Evolutionary conservation across 2,888 invertebrate species (phyloP).

Genomic region (Blomia tropicalis): DNA sequence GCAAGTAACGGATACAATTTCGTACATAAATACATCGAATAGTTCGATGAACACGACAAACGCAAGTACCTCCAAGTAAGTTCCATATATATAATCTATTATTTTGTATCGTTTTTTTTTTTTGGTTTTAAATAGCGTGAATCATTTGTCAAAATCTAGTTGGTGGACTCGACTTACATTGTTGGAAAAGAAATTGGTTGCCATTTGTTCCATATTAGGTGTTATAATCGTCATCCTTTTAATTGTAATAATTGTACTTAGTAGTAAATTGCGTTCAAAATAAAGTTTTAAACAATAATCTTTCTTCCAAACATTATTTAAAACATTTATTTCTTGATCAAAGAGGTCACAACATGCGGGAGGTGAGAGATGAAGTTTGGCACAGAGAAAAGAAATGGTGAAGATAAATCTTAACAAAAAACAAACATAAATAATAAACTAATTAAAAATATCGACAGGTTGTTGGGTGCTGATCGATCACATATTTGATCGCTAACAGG

Average conservation of each 20-base stretch:
- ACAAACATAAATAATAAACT: neutral
- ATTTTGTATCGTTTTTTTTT: neutral
- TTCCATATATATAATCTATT: neutral
- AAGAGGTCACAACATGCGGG: neutral
- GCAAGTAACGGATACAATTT: constrained; percentile 16
- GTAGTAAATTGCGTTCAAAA: neutral
- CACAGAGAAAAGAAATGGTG: neutral
- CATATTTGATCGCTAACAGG: neutral
- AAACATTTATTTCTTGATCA: no score
- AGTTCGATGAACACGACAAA: neutral
- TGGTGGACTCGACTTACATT: neutral
- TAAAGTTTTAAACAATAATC: neutral
- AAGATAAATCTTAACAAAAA: neutral
- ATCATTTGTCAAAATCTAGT: neutral
- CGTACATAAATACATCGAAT: constrained; percentile 9
- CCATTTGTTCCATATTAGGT: neutral
- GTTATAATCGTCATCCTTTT: neutral
- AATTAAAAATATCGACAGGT: neutral
- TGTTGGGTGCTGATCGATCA: neutral
- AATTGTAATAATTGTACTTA: neutral
- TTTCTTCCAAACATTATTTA: no score
- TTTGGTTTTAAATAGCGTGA: neutral
- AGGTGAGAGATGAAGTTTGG: neutral
- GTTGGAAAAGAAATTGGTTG: constrained; percentile 1
- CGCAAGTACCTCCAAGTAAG: neutral